Base-by-base conservation (phyloP, 2,888 invertebrate genomes). In the Macrosiphum euphorbiae region DNA sequence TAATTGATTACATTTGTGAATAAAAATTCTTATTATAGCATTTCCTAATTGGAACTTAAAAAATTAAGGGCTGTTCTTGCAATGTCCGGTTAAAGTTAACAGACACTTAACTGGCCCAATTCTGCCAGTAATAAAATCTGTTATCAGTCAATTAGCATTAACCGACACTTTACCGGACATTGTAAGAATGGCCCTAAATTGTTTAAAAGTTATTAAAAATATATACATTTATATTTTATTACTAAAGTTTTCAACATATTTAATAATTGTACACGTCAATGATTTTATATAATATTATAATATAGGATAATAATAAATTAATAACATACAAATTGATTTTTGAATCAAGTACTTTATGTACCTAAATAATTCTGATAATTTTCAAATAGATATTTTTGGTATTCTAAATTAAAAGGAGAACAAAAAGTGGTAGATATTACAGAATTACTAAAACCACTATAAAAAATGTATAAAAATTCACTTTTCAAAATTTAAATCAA, bases 291-390 rank as follows among this genome's bases (percentile, higher is more conserved):
- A 47, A 84, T 41, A 78, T n/a, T 41, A 85, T 67, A 67, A 78
- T 78, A 78, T 41, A 78, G 78, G 78, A 78, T 35, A 78, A 78
- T 35, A 78, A 88, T 88, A 50, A 87, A 52, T 86, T 88, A 88
- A 24, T 55, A 55, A 88, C 52, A 35, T 35, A 78, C 78, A 78
- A 78, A 50, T 52, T n/a, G 26, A 35, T 88, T 52, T 78, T 20
- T 3, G 11, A 88, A 88, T 88, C 50, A 87, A 87, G 28, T 35
- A 44, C 44, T 44, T 44, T 44, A 44, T 44, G 44, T 44, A 41
- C 35, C 52, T 35, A 28, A 52, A 35, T 52, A 35, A 20, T 50
- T n/a, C n/a, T 3, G 20, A 35, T 13, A 16, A 28, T 86, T 28
- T 28, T 86, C 7, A 86, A 47, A 4, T 28, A 47, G 28, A 86